Base-by-base conservation (phyloP, 2,888 invertebrate species). In the Leptinotarsa rubiginosa region DNA sequence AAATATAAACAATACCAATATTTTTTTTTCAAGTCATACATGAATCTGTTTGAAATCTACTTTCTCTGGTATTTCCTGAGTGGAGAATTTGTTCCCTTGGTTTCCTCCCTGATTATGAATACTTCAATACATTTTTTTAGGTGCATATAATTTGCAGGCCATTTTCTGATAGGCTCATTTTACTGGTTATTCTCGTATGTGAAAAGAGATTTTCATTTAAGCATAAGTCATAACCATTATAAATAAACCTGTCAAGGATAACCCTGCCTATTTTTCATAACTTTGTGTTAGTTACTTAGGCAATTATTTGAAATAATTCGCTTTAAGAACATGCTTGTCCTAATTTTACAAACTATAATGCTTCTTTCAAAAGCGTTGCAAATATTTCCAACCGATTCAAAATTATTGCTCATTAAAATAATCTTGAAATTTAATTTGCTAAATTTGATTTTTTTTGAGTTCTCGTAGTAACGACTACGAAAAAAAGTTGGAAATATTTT, bases 291-390 rank as follows among this genome's bases (percentile, higher is more conserved):
- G 85, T 85, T 84, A 85, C 87, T 87, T 87, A 86, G 83, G 87
- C 87, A 86, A 86, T 86, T 87, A 85, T 86, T 83, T 81, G 69
- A 81, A 78, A 85, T 87, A 87, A 87, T 87, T 87, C 79, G 87
- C 87, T 87, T 86, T 86, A 87, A 87, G 87, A 82, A 80, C 77
- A 77, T 77, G 77, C 77, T 80, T 78, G 77, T 65, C 75, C 25
- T 75, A 75, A 70, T 74, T 78, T 75, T 31, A n/a, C 7, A 13
- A 41, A 31, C 5, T 5, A 59, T 66, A 75, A 75, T 73, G 77
- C 78, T 81, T 79, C 41, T 66, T 62, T 73, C 64, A 52, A 74
- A 71, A 22, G 4, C 62, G 7, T 49, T 66, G 47, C 68, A 52
- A 16, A 54, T 59, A 41, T 16, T 70, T 31, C 41, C n/a, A 52